These are phyloP conservation scores for Paelopatides confundens DNA, from an alignment of 53 echinoderm and acorn worm genomes.

Conservation along the genomic window DNA sequence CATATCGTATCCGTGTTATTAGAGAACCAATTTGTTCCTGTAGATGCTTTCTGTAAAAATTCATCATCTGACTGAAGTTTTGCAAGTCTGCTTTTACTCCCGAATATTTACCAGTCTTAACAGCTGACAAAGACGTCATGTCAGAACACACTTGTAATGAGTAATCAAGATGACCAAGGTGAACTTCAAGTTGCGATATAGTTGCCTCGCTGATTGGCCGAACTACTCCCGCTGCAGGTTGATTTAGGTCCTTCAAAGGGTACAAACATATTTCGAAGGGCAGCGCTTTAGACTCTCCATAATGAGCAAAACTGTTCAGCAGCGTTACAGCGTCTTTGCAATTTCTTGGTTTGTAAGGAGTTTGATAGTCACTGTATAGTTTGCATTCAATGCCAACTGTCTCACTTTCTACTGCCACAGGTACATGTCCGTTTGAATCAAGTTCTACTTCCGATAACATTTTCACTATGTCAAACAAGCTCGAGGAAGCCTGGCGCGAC, in stretches of 20 bases:
- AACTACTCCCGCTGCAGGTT: conserved; percentile 47
- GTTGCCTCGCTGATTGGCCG: conserved; percentile 37
- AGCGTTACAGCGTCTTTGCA: conserved; percentile 50
- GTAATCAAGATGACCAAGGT: conserved; percentile 39
- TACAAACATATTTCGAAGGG: conserved; percentile 59
- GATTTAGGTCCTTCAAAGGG: conserved; percentile 47
- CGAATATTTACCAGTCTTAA: conserved; percentile 40
- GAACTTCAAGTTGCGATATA: conserved; percentile 40
- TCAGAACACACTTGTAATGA: conserved; percentile 45
- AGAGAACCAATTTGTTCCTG: background rate
- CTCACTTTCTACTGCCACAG: background rate
- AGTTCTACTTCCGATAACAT: background rate
- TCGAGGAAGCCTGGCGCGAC: no score
- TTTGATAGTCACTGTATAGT: conserved; percentile 54
- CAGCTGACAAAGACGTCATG: background rate
- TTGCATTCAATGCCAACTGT: background rate
- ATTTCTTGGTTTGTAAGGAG: conserved; percentile 28
- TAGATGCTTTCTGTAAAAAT: background rate
- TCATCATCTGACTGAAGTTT: background rate
- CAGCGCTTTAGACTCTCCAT: conserved; percentile 53
- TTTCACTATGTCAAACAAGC: background rate
- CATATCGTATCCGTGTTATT: background rate
- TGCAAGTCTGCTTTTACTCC: conserved; percentile 40
- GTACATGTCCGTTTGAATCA: background rate
- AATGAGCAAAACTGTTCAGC: conserved; percentile 45